phyloP scores from a whole-genome alignment of 2,797 vertebrate species.

The Danionella dracula region DNA sequence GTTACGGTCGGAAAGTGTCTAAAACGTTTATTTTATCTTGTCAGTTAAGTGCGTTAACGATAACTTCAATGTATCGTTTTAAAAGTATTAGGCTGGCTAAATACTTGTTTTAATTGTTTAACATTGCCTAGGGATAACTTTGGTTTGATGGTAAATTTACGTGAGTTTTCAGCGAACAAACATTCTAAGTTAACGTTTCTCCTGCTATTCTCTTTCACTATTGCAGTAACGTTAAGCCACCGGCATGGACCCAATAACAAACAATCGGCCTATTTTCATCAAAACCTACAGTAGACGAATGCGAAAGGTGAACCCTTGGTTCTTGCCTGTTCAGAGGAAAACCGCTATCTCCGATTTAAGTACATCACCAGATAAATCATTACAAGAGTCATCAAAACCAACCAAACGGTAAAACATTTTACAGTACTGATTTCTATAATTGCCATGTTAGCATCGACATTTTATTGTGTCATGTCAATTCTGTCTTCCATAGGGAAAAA shows the following conservation, averaged over 20 bases:
- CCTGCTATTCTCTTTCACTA: no score
- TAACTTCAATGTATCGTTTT: no score
- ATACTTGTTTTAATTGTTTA: no score
- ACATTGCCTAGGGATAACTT: no score
- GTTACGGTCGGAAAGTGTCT: no score
- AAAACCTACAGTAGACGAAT: constrained; percentile 64
- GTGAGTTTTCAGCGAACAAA: no score
- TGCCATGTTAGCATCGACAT: no score
- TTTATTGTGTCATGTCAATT: not conserved
- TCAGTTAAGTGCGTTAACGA: no score
- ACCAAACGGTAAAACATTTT: constrained; percentile 42
- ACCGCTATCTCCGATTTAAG: constrained; percentile 66
- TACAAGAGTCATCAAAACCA: constrained; percentile 32
- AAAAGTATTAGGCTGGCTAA: no score
- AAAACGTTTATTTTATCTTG: no score
- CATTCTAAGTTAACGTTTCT: no score
- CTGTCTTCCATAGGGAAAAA: constrained; percentile 24
- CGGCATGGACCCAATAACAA: constrained; percentile 37
- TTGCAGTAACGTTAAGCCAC: not conserved
- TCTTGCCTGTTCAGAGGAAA: constrained; percentile 56
- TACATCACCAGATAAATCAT: constrained; percentile 52
- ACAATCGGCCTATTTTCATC: constrained; percentile 46
- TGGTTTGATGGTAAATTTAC: no score
- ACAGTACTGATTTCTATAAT: not conserved
- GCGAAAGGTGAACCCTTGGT: constrained; percentile 60